Evolutionary conservation across 2,888 invertebrate species (phyloP).

Genomic region (Caenorhabditis sp.): DNA sequence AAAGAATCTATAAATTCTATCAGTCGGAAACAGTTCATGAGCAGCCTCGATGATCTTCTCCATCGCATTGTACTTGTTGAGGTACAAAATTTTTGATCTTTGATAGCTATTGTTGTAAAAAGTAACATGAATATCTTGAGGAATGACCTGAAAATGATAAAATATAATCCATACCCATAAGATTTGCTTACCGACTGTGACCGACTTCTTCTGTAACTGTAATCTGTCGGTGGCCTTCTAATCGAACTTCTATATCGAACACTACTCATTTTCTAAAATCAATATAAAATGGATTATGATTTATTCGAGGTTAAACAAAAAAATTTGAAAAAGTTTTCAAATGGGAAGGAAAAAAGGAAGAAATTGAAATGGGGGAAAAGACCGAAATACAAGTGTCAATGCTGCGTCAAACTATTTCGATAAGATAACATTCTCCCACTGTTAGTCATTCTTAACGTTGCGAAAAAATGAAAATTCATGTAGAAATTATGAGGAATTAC

Average conservation of each 20-base stretch:
- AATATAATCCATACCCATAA: no score
- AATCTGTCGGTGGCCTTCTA: not conserved
- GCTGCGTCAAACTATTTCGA: constrained; percentile 29
- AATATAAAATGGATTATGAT: not conserved
- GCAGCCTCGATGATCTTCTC: constrained; percentile 30
- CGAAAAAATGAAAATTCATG: not conserved
- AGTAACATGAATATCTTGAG: constrained; percentile 23
- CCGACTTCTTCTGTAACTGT: not conserved
- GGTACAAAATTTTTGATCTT: constrained; percentile 9
- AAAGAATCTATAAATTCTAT: constrained; percentile 14
- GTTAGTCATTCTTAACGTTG: constrained; percentile 14
- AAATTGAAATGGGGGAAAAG: not conserved
- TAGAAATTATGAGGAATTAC: constrained; percentile 1
- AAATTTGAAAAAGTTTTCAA: not conserved
- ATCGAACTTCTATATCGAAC: constrained; percentile 5
- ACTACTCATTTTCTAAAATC: constrained; percentile 17
- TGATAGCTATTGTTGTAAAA: constrained; percentile 25
- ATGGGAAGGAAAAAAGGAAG: constrained; percentile 7
- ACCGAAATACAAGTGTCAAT: constrained; percentile 29
- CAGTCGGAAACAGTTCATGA: constrained; percentile 27
- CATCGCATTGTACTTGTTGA: constrained; percentile 34
- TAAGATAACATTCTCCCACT: constrained; percentile 34
- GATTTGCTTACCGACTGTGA: constrained; percentile 18
- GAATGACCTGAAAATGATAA: constrained; percentile 23
- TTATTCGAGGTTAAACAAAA: no score